These are phyloP conservation scores for Aporophyla lueneburgensis DNA, from an alignment of 2,888 invertebrate species.

Conservation along the genomic window DNA sequence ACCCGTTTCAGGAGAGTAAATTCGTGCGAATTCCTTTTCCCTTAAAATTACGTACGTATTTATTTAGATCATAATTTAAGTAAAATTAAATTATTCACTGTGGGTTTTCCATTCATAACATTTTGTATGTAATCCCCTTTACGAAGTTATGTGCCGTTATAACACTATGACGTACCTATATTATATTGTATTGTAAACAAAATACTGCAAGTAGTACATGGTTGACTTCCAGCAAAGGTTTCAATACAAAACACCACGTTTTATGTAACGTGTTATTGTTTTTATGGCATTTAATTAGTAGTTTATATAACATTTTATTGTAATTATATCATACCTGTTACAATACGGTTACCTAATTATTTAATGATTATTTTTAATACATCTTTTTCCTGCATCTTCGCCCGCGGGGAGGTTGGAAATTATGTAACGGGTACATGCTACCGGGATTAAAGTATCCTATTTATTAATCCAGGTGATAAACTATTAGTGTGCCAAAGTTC, in stretches of 20 bases:
- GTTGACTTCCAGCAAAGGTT: constrained; percentile 13
- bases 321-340: constrained; percentile 8
- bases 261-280: constrained; percentile 33
- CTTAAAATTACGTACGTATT: background rate
- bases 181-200: constrained; percentile 45
- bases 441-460: no score
- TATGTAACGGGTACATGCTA: no score
- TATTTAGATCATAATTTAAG: constrained; percentile 16
- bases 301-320: constrained; percentile 10
- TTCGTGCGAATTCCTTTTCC: background rate
- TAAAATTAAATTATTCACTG: constrained; percentile 38
- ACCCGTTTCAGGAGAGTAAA: no score
- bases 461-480: no score
- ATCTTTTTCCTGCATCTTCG: no score
- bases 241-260: constrained; percentile 32
- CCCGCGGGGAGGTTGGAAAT: no score
- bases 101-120: constrained; percentile 20
- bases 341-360: background rate
- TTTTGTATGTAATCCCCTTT: constrained; percentile 31
- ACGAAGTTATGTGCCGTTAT: constrained; percentile 27
- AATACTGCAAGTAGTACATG: constrained; percentile 26
- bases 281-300: constrained; percentile 25
- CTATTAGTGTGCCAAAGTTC: no score
- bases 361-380: constrained; percentile 10
- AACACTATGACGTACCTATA: constrained; percentile 35